Evolutionary conservation across 2,797 vertebrate species (phyloP), one percentile per base, ranked within the genome.

Genomic region (Numenius phaeopus): DNA sequence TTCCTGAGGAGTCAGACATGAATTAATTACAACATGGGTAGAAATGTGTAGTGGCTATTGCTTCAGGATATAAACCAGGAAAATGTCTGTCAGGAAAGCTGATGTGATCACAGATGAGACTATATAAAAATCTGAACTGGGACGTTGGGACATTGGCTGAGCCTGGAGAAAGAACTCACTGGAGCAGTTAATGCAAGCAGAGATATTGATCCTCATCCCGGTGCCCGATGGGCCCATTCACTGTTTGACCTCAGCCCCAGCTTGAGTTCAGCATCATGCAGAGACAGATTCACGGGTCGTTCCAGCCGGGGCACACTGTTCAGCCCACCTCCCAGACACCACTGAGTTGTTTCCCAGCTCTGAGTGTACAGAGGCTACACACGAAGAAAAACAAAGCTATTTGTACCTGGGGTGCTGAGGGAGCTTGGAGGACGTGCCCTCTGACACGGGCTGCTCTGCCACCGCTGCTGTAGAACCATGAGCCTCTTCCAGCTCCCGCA

Each of bases 41-140:
- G 66, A 87, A 83, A 71, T 49, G 24, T n/a, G 30, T 71, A 59
- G 47, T 55, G 44, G 22, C 21, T 90, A 12, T 81, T 70, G 24
- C 18, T 93, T 84, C 67, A 59, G 83, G n/a, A 75, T 30, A 71
- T 23, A 77, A 77, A 81, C 24, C 39, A 78, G 75, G 58, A 54
- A 66, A 54, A 79, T 5, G 22, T 40, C 52, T 58, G 40, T 76
- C 29, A 55, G 58, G 20, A 85, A 84, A 67, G 61, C 7, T 59
- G 52, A 40, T 65, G 26, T 54, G 52, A n/a, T 64, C 64, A 67
- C 71, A 50, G 49, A 42, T 54, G 47, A 85, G 30, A 14, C 47
- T 49, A 27, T 11, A 21, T 12, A 55, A 42, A 90, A 78, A 69
- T 13, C 49, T 42, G 40, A 90, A 77, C 54, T 39, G 50, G 34